phyloP scores from a whole-genome alignment of 2,888 invertebrate species.

The Amblyjoppa proteus region DNA sequence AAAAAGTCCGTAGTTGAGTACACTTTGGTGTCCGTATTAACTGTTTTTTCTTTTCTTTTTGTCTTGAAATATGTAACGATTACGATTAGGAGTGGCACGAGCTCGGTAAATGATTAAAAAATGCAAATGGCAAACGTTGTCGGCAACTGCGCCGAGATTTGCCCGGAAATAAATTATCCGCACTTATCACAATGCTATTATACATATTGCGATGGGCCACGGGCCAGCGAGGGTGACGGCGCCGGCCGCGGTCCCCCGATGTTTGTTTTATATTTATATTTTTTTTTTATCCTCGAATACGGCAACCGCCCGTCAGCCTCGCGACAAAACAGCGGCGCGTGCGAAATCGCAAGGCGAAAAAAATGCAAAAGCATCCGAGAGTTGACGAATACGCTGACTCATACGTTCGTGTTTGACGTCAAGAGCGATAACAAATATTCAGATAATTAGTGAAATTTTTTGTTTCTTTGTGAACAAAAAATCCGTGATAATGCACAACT shows the following conservation, averaged over 20 bases:
- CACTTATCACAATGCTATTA: slow-evolving; percentile 12
- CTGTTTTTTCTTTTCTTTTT: slow-evolving; percentile 45
- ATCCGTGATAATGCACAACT: slow-evolving; percentile 40
- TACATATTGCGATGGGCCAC: slow-evolving; percentile 30
- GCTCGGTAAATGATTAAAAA: slow-evolving; percentile 30
- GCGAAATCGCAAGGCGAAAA: slow-evolving; percentile 32
- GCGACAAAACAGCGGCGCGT: slow-evolving; percentile 37
- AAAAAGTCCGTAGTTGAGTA: slow-evolving; percentile 10
- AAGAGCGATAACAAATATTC: slow-evolving; percentile 22
- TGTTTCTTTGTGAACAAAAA: slow-evolving; percentile 31
- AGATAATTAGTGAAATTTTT: slow-evolving; percentile 23
- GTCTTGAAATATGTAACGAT: slow-evolving; percentile 37
- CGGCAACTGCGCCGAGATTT: slow-evolving; percentile 28
- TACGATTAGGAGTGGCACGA: slow-evolving; percentile 35
- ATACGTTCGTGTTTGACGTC: slow-evolving; percentile 25
- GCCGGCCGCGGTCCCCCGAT: slow-evolving; percentile 25
- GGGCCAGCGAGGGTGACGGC: slow-evolving; percentile 52
- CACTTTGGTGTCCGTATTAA: slow-evolving; percentile 25
- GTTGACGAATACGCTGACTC: background rate
- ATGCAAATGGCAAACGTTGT: slow-evolving; percentile 34
- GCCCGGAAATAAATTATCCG: slow-evolving; percentile 42
- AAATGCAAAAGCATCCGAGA: slow-evolving; percentile 44
- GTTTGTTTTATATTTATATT: background rate
- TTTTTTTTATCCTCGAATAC: slow-evolving; percentile 42
- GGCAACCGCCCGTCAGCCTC: slow-evolving; percentile 49